phyloP scores from a whole-genome alignment of 1,140 invertebrate species.

The Araneus ventricosus region DNA sequence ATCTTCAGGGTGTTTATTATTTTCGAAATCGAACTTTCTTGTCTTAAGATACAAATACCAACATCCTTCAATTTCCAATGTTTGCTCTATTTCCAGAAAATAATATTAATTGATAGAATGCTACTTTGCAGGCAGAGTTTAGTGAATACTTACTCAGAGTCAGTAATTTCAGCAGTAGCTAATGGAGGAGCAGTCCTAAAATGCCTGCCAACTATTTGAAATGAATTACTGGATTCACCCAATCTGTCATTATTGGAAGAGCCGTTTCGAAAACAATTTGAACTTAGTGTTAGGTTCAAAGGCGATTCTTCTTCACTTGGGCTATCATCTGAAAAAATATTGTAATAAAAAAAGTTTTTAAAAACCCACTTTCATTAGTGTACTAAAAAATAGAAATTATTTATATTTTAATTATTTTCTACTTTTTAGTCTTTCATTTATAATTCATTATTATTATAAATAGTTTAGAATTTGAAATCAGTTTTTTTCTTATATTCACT shows the following conservation, averaged over 20 bases:
- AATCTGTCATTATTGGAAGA: neutral
- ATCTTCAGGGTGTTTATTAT: too few species aligned
- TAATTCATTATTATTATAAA: too few species aligned
- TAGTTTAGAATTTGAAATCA: too few species aligned
- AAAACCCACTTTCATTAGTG: neutral
- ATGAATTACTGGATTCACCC: neutral
- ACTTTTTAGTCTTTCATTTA: too few species aligned
- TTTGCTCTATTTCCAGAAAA: too few species aligned
- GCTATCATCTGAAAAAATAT: slow-evolving; percentile 58
- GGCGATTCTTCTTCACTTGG: slow-evolving; percentile 60
- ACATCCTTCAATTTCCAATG: too few species aligned
- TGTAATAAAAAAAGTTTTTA: neutral
- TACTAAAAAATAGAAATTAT: too few species aligned
- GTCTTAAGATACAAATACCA: too few species aligned
- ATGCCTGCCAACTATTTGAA: neutral
- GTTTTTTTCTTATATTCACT: too few species aligned
- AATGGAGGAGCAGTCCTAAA: slow-evolving; percentile 49
- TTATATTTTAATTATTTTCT: too few species aligned
- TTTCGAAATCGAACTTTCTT: too few species aligned
- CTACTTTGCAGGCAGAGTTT: neutral
- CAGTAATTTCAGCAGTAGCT: slow-evolving; percentile 68
- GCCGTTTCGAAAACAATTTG: neutral
- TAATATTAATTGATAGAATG: too few species aligned
- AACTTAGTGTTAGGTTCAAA: neutral
- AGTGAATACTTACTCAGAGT: slow-evolving; percentile 52